Evolutionary conservation across 2,797 vertebrate genomes (phyloP).

Genomic region (Pseudochirops cupreus): DNA sequence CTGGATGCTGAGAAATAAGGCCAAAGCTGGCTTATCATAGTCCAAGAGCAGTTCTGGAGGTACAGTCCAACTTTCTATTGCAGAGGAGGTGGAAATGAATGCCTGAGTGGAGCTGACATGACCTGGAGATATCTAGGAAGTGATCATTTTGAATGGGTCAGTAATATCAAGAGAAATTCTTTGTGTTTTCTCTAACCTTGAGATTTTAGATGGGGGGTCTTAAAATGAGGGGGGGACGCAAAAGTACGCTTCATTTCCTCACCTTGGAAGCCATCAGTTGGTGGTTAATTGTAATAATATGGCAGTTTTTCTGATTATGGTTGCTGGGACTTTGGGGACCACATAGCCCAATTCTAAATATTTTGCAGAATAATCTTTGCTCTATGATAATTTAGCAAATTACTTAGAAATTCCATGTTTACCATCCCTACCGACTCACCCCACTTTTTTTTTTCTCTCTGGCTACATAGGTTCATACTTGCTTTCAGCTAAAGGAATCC

Average conservation of each 20-base stretch:
- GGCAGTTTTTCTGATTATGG: background rate
- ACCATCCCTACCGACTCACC: background rate
- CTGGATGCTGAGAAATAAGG: background rate
- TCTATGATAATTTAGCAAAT: background rate
- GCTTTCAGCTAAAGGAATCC: background rate
- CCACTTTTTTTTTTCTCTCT: background rate
- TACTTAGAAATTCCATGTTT: background rate
- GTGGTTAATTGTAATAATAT: background rate
- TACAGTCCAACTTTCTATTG: background rate
- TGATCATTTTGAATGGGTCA: background rate
- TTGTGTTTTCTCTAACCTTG: background rate
- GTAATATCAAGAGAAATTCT: background rate
- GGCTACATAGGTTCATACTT: background rate
- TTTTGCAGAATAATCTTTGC: background rate
- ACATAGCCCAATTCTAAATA: background rate
- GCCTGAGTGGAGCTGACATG: background rate
- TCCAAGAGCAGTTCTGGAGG: background rate
- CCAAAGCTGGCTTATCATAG: background rate
- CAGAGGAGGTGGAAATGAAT: background rate
- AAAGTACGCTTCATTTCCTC: background rate
- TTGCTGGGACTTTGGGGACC: background rate
- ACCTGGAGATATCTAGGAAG: background rate
- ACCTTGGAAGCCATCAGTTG: background rate
- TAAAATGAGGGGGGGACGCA: background rate
- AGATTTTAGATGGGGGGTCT: background rate